Evolutionary conservation across 2,888 invertebrate species (phyloP), one percentile per base, ranked within the genome.

Genomic region (Labia minor): DNA sequence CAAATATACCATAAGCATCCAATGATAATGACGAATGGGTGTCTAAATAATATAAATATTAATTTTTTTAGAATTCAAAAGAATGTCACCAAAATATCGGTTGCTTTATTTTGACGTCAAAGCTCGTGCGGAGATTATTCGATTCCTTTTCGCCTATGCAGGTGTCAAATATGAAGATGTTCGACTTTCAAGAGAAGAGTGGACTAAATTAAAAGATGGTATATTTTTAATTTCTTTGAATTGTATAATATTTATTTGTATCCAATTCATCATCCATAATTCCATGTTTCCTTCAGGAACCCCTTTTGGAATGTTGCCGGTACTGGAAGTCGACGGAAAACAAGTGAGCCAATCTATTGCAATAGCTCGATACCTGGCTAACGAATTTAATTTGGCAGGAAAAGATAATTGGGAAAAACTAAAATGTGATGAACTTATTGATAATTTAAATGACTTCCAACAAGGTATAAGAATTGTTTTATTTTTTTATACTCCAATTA

Each of bases 261-360:
- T 6, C 3, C 4, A 26, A 26, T 26, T 26, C 26, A 26, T 3
- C 3, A 8, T 3, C 3, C 26, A 3, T 26, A n/a, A n/a, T 26
- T 3, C 26, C 26, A 66, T 75, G 4, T 6, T 26, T 76, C n/a
- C n/a, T 71, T 1, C 74, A 84, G 83, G 76, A 66, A 81, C 80
- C 75, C 83, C 83, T 11, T 83, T 82, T 71, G 83, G 83, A 65
- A 81, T 80, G 77, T 75, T 84, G 62, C 85, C 85, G 1, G 80
- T 83, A 20, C 73, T 85, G 72, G 83, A 84, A 74, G 78, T 83
- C 67, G 82, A 84, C 72, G 84, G 83, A n/a, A 79, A 80, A 70
- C 75, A 76, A 66, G 77, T 82, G 49, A 79, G 81, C 37, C 83
- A 84, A 71, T 82, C 82, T 70, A 80, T 80, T 71, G 83, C 84